Conservation (phyloP, 30 jellyfish, hydroid and myxozoan genomes). For the Mastigias papua region DNA sequence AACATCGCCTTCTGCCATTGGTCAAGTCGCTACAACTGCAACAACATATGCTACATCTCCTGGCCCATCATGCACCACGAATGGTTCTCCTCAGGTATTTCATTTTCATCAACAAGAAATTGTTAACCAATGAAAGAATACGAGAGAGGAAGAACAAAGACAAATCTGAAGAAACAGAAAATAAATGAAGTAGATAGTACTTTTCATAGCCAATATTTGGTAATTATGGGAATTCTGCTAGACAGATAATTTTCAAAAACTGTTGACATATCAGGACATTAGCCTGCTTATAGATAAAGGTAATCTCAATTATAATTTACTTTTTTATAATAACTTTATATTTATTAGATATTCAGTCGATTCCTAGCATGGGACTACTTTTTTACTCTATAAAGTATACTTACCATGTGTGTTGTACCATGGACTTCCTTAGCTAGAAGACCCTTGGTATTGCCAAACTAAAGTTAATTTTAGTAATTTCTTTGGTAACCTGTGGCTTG, state of each 20-base stretch:
- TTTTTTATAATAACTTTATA: conserved; percentile 48
- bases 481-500: no score
- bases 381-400: conserved; percentile 13
- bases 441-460: no score
- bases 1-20: conserved; percentile 41
- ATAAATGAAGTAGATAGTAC: background rate
- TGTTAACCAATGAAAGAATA: conserved; percentile 27
- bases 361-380: conserved; percentile 40
- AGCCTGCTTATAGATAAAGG: background rate
- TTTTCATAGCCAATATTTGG: conserved; percentile 51
- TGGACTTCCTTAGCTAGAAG: background rate
- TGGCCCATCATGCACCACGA: conserved; percentile 68
- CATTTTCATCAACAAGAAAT: conserved; percentile 71
- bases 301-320: conserved; percentile 17
- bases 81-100: conserved; percentile 58
- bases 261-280: conserved; percentile 5
- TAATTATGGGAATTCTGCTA: conserved; percentile 32
- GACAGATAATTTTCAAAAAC: conserved; percentile 31
- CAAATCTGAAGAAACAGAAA: background rate
- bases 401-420: background rate
- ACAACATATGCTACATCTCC: conserved; percentile 71
- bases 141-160: background rate
- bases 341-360: conserved; percentile 29
- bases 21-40: conserved; percentile 59
- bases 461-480: no score